phyloP scores from a whole-genome alignment of 2,797 vertebrate genomes.

The Anguilla megastoma region DNA sequence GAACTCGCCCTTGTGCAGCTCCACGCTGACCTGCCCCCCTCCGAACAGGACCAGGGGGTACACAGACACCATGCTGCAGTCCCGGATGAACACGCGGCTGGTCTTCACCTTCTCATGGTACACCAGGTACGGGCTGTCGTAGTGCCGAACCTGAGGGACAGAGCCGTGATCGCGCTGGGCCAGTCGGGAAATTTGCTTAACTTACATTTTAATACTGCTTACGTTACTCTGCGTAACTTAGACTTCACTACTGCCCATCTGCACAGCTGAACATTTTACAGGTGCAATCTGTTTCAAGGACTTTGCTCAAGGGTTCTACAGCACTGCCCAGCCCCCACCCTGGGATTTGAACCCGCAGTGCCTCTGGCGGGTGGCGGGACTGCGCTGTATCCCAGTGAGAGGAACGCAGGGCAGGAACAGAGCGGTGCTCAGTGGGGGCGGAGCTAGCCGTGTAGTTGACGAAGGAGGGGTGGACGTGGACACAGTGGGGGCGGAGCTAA shows the following conservation, averaged over 20 bases:
- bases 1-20: conserved; percentile 83
- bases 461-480: too few species aligned
- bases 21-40: conserved; percentile 85
- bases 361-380: not conserved
- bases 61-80: conserved; percentile 97
- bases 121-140: conserved; percentile 91
- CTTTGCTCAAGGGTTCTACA: not conserved
- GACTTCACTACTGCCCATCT: not conserved
- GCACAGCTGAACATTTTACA: not conserved
- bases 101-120: conserved; percentile 98
- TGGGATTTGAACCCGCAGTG: not conserved
- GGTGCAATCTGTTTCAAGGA: not conserved
- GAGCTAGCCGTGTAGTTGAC: too few species aligned
- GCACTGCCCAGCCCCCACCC: too few species aligned
- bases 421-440: not conserved
- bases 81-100: conserved; percentile 91
- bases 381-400: not conserved
- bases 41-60: conserved; percentile 92
- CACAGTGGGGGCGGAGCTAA: too few species aligned
- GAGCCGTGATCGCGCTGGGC: not conserved
- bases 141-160: conserved; percentile 81
- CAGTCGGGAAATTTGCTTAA: not conserved
- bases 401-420: not conserved
- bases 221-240: not conserved
- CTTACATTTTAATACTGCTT: not conserved